These are phyloP conservation scores for Eulemur rubriventer DNA, from an alignment of 2,797 vertebrate genomes.

Conservation along the genomic window DNA sequence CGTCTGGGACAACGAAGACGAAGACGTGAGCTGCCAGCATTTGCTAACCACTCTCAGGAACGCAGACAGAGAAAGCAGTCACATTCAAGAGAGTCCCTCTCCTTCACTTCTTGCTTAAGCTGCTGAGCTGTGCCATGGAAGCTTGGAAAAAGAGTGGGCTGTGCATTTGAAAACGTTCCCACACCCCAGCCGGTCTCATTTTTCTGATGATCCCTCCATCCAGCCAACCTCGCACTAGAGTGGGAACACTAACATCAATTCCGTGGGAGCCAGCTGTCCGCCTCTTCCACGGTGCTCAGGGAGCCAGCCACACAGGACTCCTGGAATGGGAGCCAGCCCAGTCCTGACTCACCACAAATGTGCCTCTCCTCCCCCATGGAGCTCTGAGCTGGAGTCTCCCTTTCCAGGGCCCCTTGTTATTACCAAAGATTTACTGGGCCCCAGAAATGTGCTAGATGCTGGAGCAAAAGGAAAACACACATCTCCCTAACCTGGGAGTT, in stretches of 20 bases:
- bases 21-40: not conserved
- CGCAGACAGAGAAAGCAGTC: not conserved
- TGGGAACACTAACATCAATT: conserved; percentile 52
- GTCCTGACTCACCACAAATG: conserved; percentile 64
- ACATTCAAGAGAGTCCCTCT: not conserved
- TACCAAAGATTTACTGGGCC: conserved; percentile 25
- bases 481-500: not conserved
- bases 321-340: not conserved
- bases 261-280: conserved; percentile 64
- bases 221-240: not conserved
- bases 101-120: conserved; percentile 1
- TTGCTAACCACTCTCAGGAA: conserved; percentile 22
- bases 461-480: conserved; percentile 42
- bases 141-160: conserved; percentile 73
- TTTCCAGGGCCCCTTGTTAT: conserved; percentile 52
- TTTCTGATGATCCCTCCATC: conserved; percentile 57
- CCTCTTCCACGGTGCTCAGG: conserved; percentile 42
- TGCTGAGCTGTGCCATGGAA: conserved; percentile 64
- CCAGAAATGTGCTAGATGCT: not conserved
- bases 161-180: conserved; percentile 59
- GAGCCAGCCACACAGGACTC: conserved; percentile 60
- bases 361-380: not conserved
- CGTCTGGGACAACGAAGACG: not conserved
- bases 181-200: conserved; percentile 36
- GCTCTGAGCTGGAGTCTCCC: conserved; percentile 41